Evolutionary conservation across 2,797 vertebrate species (phyloP).

Genomic region (Philypnodon macrostomus): DNA sequence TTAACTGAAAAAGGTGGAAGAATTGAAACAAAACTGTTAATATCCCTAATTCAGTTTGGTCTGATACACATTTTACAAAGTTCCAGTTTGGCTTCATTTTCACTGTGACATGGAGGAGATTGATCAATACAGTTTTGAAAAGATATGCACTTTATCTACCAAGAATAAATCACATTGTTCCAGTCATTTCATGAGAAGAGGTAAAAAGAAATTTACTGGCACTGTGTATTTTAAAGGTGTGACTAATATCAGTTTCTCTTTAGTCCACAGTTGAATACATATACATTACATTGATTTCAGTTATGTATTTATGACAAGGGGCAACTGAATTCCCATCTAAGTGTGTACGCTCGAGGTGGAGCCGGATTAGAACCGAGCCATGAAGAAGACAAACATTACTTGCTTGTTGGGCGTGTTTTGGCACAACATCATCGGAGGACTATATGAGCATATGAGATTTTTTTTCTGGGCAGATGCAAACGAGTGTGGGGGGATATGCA

Average conservation of each 20-base stretch:
- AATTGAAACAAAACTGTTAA: no score
- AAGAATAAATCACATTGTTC: no score
- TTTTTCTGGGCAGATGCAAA: constrained; percentile 48
- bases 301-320: constrained; percentile 3
- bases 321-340: constrained; percentile 30
- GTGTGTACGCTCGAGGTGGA: constrained; percentile 17
- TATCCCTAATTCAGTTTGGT: no score
- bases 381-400: constrained; percentile 18
- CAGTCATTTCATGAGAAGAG: no score
- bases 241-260: constrained; percentile 19
- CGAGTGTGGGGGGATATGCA: constrained; percentile 32
- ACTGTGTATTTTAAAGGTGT: no score
- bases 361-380: constrained; percentile 31
- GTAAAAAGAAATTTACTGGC: no score
- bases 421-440: constrained; percentile 32
- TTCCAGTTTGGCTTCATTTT: no score
- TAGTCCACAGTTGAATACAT: constrained; percentile 4
- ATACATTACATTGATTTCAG: constrained; percentile 11
- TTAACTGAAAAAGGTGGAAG: no score
- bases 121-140: no score
- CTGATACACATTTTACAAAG: no score
- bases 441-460: constrained; percentile 42
- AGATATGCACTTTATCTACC: no score
- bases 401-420: constrained; percentile 33
- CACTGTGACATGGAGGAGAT: no score